Evolutionary conservation across 2,888 invertebrate genomes (phyloP), one percentile per base, ranked within the genome.

Genomic region (Scaptomyza tumidula): DNA sequence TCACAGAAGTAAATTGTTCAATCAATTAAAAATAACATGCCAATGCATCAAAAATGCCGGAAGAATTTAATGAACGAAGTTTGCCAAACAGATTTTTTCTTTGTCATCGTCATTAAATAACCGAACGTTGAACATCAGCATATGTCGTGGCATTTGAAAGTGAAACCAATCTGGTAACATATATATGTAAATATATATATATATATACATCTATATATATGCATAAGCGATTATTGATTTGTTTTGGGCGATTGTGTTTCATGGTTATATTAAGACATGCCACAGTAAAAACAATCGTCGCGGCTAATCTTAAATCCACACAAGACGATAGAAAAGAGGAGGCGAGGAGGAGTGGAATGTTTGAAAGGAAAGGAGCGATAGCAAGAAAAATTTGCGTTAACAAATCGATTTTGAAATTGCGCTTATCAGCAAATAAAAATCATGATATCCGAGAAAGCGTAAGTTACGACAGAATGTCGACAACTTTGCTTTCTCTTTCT

Each of bases 351-450:
- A 35, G 6, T n/a, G 24, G 37, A 52, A 57, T 5, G 4, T 24
- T 24, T 4, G 3, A 24, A 24, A 24, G 24, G 24, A 24, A 60
- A 29, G 19, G 19, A 39, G 39, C 33, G 37, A 35, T 9, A 41
- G 27, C n/a, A 19, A n/a, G 11, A 49, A 13, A 52, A 37, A 61
- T 56, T 60, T 56, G 44, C 49, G 71, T 39, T 61, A 37, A 59
- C 61, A 85, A 85, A 85, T 81, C 73, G 79, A 75, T 76, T 72
- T 73, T 61, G 71, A 58, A 81, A 71, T 67, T 73, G 61, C 61
- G 60, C 64, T 79, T 71, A 86, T 82, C 86, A 75, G 73, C 75
- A 53, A 48, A 78, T 71, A 78, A 78, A 78, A 78, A 78, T 78
- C 77, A 71, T 74, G 64, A 74, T 61, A 64, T 67, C 54, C 55